Evolutionary conservation across 2,888 invertebrate genomes (phyloP).

Genomic region (Cetonia aurata): DNA sequence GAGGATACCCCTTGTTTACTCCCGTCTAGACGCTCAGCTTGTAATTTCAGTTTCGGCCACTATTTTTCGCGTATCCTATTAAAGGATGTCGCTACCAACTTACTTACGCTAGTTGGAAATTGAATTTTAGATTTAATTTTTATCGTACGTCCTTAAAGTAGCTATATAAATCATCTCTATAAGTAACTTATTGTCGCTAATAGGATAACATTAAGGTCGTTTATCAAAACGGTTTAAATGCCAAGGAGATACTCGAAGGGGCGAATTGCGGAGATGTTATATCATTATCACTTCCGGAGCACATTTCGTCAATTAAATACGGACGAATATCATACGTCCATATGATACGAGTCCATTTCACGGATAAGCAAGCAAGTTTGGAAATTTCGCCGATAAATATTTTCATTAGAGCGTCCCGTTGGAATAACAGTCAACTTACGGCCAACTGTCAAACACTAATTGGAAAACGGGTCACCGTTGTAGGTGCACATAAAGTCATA

Average conservation of each 20-base stretch:
- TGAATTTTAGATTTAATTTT: no score
- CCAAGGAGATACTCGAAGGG: no score
- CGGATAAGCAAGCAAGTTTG: slow-evolving; percentile 38
- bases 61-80: neutral
- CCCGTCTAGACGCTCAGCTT: slow-evolving; percentile 1
- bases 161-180: no score
- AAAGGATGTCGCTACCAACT: neutral
- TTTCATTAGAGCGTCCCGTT: slow-evolving; percentile 31
- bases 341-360: slow-evolving; percentile 1
- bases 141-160: no score
- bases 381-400: slow-evolving; percentile 39
- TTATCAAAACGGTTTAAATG: no score
- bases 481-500: slow-evolving; percentile 52
- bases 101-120: no score
- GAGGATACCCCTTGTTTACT: slow-evolving; percentile 4
- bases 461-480: slow-evolving; percentile 55
- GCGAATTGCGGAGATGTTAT: neutral
- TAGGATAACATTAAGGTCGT: no score
- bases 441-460: slow-evolving; percentile 58
- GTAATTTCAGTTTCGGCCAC: slow-evolving; percentile 2
- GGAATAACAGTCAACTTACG: slow-evolving; percentile 34
- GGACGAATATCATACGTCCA: slow-evolving; percentile 3
- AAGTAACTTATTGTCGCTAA: no score
- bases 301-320: slow-evolving; percentile 3
- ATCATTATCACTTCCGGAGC: slow-evolving; percentile 5